These are phyloP conservation scores for Listronotus oregonensis DNA, from an alignment of 1,140 invertebrate genomes.

Conservation along the genomic window DNA sequence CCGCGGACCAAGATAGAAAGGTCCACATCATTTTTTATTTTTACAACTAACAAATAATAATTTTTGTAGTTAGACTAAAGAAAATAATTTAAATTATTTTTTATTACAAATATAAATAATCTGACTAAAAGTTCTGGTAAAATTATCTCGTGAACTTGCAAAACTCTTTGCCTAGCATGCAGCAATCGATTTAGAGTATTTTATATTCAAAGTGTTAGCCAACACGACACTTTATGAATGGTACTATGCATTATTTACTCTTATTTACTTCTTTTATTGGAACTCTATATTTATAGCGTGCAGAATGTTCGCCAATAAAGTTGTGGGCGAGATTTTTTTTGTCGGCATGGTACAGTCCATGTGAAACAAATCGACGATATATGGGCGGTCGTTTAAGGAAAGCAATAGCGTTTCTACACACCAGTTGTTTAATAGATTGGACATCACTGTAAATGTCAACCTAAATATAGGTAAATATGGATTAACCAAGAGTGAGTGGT, in stretches of 20 bases:
- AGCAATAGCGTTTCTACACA: not conserved
- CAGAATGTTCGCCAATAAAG: conserved; percentile 18
- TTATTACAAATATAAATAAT: no score
- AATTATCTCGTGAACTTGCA: conserved; percentile 6
- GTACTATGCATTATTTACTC: conserved; percentile 13
- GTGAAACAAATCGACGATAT: conserved; percentile 14
- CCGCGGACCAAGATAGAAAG: no score
- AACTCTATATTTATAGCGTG: conserved; percentile 23
- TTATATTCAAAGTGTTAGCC: conserved; percentile 16
- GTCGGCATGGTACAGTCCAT: conserved; percentile 7
- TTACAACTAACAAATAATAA: no score
- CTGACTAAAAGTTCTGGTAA: not conserved
- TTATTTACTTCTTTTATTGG: conserved; percentile 19
- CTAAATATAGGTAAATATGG: no score
- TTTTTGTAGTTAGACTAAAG: no score
- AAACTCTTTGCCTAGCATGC: conserved; percentile 13
- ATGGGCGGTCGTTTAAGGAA: conserved; percentile 13
- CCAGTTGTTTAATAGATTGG: no score
- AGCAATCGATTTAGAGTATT: conserved; percentile 7
- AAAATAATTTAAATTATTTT: no score
- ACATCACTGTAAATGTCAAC: no score
- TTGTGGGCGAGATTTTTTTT: conserved; percentile 17
- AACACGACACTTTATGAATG: conserved; percentile 25
- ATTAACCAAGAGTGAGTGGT: no score
- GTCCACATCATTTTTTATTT: no score